Percentiles rank a stretch among this genome's conserved stretches.
Evolutionary conservation across 2,797 vertebrate genomes (phyloP).

Genomic region (Danio jaintianensis): DNA sequence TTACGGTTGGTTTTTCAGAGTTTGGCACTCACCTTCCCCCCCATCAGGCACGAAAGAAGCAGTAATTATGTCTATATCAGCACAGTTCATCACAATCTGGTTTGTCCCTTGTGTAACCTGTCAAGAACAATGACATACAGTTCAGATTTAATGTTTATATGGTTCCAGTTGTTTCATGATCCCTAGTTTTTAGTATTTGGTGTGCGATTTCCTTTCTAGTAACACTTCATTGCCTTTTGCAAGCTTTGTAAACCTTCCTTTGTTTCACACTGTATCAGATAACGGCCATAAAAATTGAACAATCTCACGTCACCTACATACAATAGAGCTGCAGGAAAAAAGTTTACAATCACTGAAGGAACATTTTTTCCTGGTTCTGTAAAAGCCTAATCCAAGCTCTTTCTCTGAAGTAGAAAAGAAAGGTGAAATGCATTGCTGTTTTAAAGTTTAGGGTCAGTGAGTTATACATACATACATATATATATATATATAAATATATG

Average conservation of each 20-base stretch:
- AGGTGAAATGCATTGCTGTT: background rate
- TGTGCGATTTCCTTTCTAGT: slow-evolving; percentile 13
- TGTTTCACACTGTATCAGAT: slow-evolving; percentile 32
- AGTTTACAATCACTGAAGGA: background rate
- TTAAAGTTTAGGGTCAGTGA: background rate
- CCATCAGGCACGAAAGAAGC: slow-evolving; percentile 93
- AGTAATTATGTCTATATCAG: slow-evolving; percentile 99
- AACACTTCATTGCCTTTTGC: slow-evolving; percentile 7
- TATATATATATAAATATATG: too few relatives aligned
- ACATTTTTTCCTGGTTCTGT: background rate
- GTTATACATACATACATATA: too few relatives aligned
- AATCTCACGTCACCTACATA: background rate
- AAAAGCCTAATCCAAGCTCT: background rate
- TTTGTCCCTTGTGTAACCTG: slow-evolving; percentile 96
- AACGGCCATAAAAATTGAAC: slow-evolving; percentile 18
- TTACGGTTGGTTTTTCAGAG: background rate
- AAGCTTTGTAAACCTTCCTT: background rate
- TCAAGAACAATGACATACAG: slow-evolving; percentile 60
- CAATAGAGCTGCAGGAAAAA: background rate
- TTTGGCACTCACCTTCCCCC: slow-evolving; percentile 86
- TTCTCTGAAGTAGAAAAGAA: background rate
- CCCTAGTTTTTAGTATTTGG: background rate
- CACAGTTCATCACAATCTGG: slow-evolving; percentile 99
- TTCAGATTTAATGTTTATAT: background rate
- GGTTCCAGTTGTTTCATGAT: background rate